Percentiles rank a stretch among this genome's conserved stretches.
These are phyloP conservation scores for Rhadinocentrus ornatus DNA, from an alignment of 2,797 vertebrate species.

Conservation along the genomic window DNA sequence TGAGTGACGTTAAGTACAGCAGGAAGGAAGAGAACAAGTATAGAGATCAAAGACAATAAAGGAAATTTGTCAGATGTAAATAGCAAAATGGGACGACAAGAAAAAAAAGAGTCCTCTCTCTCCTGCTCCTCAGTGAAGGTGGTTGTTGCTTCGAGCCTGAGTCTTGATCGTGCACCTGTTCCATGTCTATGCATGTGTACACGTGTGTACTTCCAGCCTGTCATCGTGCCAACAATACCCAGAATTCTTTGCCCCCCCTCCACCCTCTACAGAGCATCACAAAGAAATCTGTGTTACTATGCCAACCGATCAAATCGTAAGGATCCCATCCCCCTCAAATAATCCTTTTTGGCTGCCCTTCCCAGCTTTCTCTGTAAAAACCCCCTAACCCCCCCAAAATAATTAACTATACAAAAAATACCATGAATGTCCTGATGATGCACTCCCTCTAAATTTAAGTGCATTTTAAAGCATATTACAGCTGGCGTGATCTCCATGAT, in stretches of 20 bases:
- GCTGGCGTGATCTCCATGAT: background rate
- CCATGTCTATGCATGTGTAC: slow-evolving; percentile 27
- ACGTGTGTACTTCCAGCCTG: slow-evolving; percentile 39
- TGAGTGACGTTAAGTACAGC: slow-evolving; percentile 1
- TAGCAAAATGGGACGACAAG: slow-evolving; percentile 10
- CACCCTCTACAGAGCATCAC: slow-evolving; percentile 62
- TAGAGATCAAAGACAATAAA: slow-evolving; percentile 23
- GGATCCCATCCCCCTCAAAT: slow-evolving; percentile 24
- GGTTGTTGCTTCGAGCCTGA: slow-evolving; percentile 67
- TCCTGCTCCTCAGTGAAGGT: slow-evolving; percentile 27
- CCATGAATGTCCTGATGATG: slow-evolving; percentile 19
- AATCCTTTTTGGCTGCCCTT: slow-evolving; percentile 61
- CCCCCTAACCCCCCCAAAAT: slow-evolving; percentile 26
- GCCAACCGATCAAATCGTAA: slow-evolving; percentile 75
- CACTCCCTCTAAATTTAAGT: slow-evolving; percentile 2
- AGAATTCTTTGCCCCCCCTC: slow-evolving; percentile 62
- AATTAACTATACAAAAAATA: slow-evolving; percentile 37
- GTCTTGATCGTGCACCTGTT: slow-evolving; percentile 70
- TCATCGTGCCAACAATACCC: slow-evolving; percentile 68
- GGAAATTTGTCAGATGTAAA: slow-evolving; percentile 26
- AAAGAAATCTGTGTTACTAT: slow-evolving; percentile 80
- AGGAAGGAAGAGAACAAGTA: slow-evolving; percentile 6
- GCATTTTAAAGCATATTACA: slow-evolving; percentile 6
- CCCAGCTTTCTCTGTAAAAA: slow-evolving; percentile 14
- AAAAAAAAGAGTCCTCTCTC: slow-evolving; percentile 9